Evolutionary conservation across 2,113 vertebrate species (phyloP).

Genomic region (Oriolus oriolus): DNA sequence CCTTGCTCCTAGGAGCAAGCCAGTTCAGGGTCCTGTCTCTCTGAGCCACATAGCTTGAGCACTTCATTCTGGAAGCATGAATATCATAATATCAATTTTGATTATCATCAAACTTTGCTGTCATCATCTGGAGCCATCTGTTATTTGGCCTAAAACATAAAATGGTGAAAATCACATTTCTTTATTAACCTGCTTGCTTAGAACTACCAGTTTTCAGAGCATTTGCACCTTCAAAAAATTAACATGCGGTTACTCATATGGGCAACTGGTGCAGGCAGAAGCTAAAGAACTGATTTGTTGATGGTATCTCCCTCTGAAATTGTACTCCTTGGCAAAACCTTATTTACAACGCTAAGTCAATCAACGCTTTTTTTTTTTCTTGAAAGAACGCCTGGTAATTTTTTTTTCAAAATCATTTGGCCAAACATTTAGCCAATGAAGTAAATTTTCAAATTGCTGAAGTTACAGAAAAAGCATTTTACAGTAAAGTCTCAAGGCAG

Average conservation of each 20-base stretch:
- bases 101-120: background rate
- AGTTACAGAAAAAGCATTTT: background rate
- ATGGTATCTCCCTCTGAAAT: background rate
- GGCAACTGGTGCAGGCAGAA: background rate
- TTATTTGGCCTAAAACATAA: background rate
- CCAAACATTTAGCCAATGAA: background rate
- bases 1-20: background rate
- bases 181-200: background rate
- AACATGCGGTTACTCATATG: background rate
- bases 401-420: background rate
- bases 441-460: background rate
- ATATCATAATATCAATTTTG: background rate
- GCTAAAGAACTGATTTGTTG: background rate
- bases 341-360: background rate
- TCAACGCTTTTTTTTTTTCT: background rate
- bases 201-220: background rate
- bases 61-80: background rate
- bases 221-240: background rate
- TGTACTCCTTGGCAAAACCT: background rate
- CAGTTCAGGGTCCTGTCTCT: background rate
- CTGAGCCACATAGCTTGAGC: background rate
- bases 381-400: background rate
- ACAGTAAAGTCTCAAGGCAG: background rate
- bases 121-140: background rate
- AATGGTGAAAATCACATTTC: background rate